Conservation (phyloP, 2,113 vertebrate species). For the Archilochus colubris region DNA sequence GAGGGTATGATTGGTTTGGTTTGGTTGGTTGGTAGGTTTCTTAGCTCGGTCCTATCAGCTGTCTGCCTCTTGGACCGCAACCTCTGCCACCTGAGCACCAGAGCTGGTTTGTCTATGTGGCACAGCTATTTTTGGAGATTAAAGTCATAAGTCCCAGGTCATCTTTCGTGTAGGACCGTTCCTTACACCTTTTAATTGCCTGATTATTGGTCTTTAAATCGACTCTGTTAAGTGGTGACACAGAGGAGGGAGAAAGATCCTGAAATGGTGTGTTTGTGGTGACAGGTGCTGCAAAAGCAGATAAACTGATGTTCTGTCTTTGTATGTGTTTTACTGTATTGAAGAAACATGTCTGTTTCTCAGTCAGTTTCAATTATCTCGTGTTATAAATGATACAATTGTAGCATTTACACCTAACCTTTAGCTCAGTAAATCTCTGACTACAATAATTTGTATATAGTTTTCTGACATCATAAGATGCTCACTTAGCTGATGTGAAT, state of each 20-base stretch:
- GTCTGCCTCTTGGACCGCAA: background rate
- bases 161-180: background rate
- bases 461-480: background rate
- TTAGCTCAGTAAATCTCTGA: background rate
- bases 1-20: background rate
- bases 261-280: background rate
- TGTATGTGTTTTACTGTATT: background rate
- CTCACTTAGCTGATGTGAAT: background rate
- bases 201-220: background rate
- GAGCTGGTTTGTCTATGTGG: background rate
- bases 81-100: background rate
- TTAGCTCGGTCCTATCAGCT: background rate
- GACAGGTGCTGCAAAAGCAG: background rate
- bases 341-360: background rate
- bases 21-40: background rate
- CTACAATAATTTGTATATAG: background rate
- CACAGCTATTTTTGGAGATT: background rate
- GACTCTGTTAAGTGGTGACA: background rate
- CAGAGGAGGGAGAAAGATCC: background rate
- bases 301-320: background rate
- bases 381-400: background rate
- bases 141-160: background rate
- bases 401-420: background rate
- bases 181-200: background rate
- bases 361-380: background rate